Base-by-base conservation (phyloP, 2,797 vertebrate species). In the Eulemur rubriventer region DNA sequence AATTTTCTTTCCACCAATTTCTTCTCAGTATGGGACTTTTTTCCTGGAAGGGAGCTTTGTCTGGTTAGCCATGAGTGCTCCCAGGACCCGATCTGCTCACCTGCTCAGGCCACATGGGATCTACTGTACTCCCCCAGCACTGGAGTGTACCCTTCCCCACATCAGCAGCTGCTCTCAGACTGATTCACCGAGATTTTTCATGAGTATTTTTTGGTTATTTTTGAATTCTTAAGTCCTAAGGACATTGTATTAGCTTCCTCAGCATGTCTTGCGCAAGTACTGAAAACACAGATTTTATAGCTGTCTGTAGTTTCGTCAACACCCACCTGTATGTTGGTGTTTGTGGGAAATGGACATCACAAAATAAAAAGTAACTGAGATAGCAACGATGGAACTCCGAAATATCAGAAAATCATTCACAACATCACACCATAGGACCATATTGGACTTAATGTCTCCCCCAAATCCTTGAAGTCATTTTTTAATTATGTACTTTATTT, bases 221-320 rank as follows among this genome's bases (percentile, higher is more conserved):
- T 41, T 57, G 43, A 95, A 81, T 89, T 55, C 24, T 33, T 81
- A 72, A 41, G 26, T 96, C 89, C 33, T 55, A 75, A 87, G 73
- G 48, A 35, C 20, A 87, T 57, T 6, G 3, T 28, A 38, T 33
- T 41, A 18, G 63, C 59, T 52, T 55, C 12, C 55, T 81, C 20
- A 84, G 22, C 20, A 43, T 93, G 28, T 88, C 48, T 86, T 50
- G 12, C 4, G 30, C 0, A 22, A 6, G 65, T n/a, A 43, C 2
- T 22, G 50, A 82, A 81, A 89, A 89, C 46, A 28, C 43, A 30
- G 26, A 59, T 76, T 63, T 85, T 52, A 75, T 0, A 41, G 26
- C n/a, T 57, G 6, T 46, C 43, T 67, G 5, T 41, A 22, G 8
- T 75, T 61, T 57, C 52, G 33, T 84, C 20, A 24, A 8, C 33